Base-by-base conservation (phyloP, 2,888 invertebrate genomes). In the Leptogaster cylindrica region DNA sequence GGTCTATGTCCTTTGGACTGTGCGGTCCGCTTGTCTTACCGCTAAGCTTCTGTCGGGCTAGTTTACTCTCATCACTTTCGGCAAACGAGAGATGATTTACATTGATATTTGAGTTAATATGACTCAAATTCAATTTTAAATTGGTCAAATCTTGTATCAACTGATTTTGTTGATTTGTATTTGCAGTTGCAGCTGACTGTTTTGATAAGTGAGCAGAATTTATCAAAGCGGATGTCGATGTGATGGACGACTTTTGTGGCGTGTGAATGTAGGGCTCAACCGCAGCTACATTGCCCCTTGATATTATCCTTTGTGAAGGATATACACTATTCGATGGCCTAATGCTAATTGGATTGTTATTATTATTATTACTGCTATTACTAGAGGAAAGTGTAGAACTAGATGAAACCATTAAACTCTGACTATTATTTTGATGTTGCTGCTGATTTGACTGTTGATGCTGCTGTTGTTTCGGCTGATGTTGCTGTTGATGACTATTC, bases 211-310 rank as follows among this genome's bases (percentile, higher is more conserved):
- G 77, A 23, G 70, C 78, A 72, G 84, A 84, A 20, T 20, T 52
- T 12, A 67, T 16, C 1, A 63, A 12, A 8, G 41, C 39, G n/a
- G 72, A 65, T 10, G 79, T 77, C 50, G 75, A 73, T 5, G 79
- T 78, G 71, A 84, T 84, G 33, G 86, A 84, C 71, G 79, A 76
- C 71, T 82, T 80, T 51, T 87, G 86, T 64, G 93, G 93, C 75
- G 92, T 89, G 75, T 93, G 93, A 75, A 92, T 92, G 78, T 92
- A 93, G 2, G 93, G 93, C 77, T 93, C 93, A 33, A 93, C 90
- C 48, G 93, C 93, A 14, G 93, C 93, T 69, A 93, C 89, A 80
- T 93, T 92, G 65, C 90, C 91, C 52, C 91, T 84, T 5, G 88
- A 83, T 25, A 79, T 74, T 50, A 74, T 64, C 33, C 74, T 70